Base-by-base conservation (phyloP, 2,113 vertebrate genomes). In the Etheostoma spectabile region DNA sequence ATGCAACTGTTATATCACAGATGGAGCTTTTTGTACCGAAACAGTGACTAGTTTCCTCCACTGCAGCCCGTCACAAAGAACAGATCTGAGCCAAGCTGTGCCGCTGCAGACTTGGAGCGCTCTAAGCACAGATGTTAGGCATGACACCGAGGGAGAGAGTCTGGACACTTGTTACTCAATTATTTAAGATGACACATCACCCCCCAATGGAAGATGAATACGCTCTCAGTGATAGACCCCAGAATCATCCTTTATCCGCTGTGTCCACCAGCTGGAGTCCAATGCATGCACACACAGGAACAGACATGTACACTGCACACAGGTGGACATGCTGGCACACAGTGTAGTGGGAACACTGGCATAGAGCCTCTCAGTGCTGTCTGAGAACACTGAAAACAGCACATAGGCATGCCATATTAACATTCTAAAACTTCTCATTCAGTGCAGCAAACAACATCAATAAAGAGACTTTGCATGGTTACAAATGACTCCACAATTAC, bases 121-220 rank as follows among this genome's bases (percentile, higher is more conserved):
- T 89, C 74, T 67, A 2, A 84, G 88, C 92, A 89, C 92, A 93
- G 89, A 92, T 92, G 91, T 89, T 90, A 67, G 85, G 77, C 83
- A 19, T 65, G 88, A 87, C 79, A 82, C 71, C 57, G 81, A 79
- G 90, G 85, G 85, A 89, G 89, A 89, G 78, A 82, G 84, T 77
- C 84, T 88, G 91, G 93, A 94, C 90, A 93, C 93, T 95, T 92
- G 92, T 94, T 95, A 93, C 93, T 95, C 90, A 94, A 95, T 95
- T 95, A 95, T 95, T 95, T 94, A 95, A 90, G 91, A 93, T 90
- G 93, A 93, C 93, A 92, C 91, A 88, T 94, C 90, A 82, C 92
- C 91, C 91, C 91, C 88, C 87, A 81, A 77, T 77, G 92, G 90
- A 94, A 94, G 94, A 95, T 93, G 92, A 93, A 93, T 93, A 88